Percentiles rank a stretch among this genome's conserved stretches.
Conservation (phyloP, 2,888 invertebrate genomes). For the Patella caerulea region DNA sequence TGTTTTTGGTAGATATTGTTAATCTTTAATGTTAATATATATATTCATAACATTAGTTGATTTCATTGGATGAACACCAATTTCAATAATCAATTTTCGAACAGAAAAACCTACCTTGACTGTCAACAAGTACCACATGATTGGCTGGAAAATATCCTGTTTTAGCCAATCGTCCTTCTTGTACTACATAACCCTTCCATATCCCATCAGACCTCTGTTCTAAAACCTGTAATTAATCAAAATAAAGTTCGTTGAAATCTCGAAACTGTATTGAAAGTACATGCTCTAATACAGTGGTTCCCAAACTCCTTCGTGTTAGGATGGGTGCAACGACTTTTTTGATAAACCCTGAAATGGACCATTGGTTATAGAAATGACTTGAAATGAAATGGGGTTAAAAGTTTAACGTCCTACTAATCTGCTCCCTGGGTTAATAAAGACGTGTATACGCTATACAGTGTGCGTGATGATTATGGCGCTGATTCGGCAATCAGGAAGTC, state of each 20-base stretch:
- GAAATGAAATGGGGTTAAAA: background rate
- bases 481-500: too few relatives aligned
- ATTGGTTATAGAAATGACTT: background rate
- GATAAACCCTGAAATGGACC: too few relatives aligned
- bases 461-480: too few relatives aligned
- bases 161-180: slow-evolving; percentile 68
- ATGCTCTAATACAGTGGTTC: background rate
- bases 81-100: background rate
- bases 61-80: too few relatives aligned
- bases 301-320: too few relatives aligned
- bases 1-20: too few relatives aligned
- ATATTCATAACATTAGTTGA: too few relatives aligned
- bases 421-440: background rate
- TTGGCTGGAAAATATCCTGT: slow-evolving; percentile 72
- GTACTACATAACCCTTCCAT: slow-evolving; percentile 71
- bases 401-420: background rate
- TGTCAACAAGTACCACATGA: slow-evolving; percentile 64
- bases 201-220: slow-evolving; percentile 68
- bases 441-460: background rate
- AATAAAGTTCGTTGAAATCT: background rate
- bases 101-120: slow-evolving; percentile 46
- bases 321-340: too few relatives aligned
- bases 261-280: background rate
- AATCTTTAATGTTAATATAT: too few relatives aligned
- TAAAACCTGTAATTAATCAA: slow-evolving; percentile 62